Base-by-base conservation (phyloP, 2,888 invertebrate genomes). In the Parnassius glacialis region DNA sequence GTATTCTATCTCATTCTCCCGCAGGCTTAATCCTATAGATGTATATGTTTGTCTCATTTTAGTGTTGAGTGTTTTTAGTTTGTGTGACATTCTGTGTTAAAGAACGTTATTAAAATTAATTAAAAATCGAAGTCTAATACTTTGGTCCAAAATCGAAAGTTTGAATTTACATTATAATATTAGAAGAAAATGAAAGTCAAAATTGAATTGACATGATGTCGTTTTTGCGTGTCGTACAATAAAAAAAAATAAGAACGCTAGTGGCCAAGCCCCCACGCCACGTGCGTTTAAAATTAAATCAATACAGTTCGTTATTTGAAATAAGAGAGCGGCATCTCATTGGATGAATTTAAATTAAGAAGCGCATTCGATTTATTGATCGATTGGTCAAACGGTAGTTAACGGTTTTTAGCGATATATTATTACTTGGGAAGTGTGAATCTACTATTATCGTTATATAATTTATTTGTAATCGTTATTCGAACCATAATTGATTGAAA, bases 251-350 rank as follows among this genome's bases (percentile, higher is more conserved):
- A 54, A 51, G 58, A 65, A 66, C 68, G 63, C 56, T 54, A 43
- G 44, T 61, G 65, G 81, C 66, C 84, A 73, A 81, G 82, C 85
- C 83, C 80, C 81, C 75, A 74, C 52, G 73, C 62, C 78, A 80
- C 74, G 76, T 79, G 65, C 42, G 52, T 67, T 64, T 63, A 59
- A 65, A 61, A 60, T 65, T 62, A 66, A 66, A 66, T 13, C 55
- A 45, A 50, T 60, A 57, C 56, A 10, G 61, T 51, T 41, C 20
- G 47, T 56, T 44, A 62, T 54, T 57, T 44, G n/a, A 55, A 25
- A 25, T 25, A 25, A 25, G 5, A 25, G 57, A 50, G 42, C 55
- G 43, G 47, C 41, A 55, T 41, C 43, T 57, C 52, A 61, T 62
- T 57, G 61, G 63, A 10, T 54, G 53, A 59, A 59, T 56, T 64